phyloP scores from a whole-genome alignment of 2,888 invertebrate genomes.

The Drosophila neotestacea region DNA sequence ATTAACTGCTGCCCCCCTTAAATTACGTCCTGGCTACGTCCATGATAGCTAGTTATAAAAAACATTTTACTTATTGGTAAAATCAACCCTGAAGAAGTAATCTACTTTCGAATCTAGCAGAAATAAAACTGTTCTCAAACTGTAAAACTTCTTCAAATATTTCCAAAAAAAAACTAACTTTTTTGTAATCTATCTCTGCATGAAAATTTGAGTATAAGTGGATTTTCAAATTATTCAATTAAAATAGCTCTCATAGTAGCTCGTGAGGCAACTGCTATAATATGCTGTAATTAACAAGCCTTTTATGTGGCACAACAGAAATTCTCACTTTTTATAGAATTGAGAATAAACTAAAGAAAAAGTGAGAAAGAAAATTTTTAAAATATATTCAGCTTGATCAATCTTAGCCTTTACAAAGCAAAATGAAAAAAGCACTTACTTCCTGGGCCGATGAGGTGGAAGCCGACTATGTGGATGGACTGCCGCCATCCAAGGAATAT shows the following conservation, averaged over 20 bases:
- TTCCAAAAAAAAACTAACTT: no score
- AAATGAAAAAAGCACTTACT: constrained; percentile 90
- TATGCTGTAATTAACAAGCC: not conserved
- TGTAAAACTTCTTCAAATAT: no score
- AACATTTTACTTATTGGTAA: no score
- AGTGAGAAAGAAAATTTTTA: not conserved
- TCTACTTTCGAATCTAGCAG: no score
- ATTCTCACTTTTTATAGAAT: not conserved
- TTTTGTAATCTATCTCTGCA: no score
- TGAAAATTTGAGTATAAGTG: no score
- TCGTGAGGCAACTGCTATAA: not conserved
- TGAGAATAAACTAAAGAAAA: constrained; percentile 6
- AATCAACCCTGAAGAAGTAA: no score
- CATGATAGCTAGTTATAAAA: no score
- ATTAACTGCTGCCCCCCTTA: no score
- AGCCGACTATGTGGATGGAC: constrained; percentile 90
- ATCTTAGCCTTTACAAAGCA: not conserved
- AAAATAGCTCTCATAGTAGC: not conserved
- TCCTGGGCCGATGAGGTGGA: constrained; percentile 99
- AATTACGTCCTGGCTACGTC: no score
- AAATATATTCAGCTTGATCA: not conserved
- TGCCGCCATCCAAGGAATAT: constrained; percentile 91
- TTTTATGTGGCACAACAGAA: not conserved
- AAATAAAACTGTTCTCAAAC: no score
- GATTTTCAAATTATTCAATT: no score